Evolutionary conservation across 2,888 invertebrate genomes (phyloP), one percentile per base, ranked within the genome.

Genomic region (Tuberolachnus salignus): DNA sequence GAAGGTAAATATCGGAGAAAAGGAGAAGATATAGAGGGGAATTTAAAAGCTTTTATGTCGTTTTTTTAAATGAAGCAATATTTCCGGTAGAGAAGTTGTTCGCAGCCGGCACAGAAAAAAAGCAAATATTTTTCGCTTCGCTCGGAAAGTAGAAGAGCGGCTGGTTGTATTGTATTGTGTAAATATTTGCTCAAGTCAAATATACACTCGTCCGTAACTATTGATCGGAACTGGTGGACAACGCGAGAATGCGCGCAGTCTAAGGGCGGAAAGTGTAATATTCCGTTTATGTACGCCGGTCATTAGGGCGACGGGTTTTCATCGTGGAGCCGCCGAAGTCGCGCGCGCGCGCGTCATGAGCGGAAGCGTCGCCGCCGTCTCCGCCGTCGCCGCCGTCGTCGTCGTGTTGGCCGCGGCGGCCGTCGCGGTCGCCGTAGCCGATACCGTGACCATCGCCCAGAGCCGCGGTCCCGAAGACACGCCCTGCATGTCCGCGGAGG

Each of bases 401-500:
- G 8, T 6, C 21, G 2, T 6, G 21, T 34, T 23, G 9, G 14
- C 3, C 51, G 51, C n/a, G n/a, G n/a, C n/a, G n/a, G 26, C 23
- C 11, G 8, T 6, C 21, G 2, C 3, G 21, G 21, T 9, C 21
- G 8, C 19, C 19, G 34, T 11, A 9, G 6, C 23, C 72, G 19
- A 8, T 19, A 34, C 34, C n/a, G 64, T 34, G 23, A n/a, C 49
- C 11, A 11, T 75, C 6, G 66, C 46, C 46, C 66, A 26, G 1
- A 67, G 49, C 46, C 4, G 26, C 1, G n/a, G 8, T 21, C 34
- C 16, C 14, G 66, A 75, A 46, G 66, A 57, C 46, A 23, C 66
- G 23, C 46, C 55, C 1, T 75, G 75, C 3, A 14, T 10, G 55
- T 26, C 66, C 10, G 19, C 67, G 14, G 46, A 66, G 10, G 75